Evolutionary conservation across 2,113 vertebrate species (phyloP).

Genomic region (Nanorana parkeri): DNA sequence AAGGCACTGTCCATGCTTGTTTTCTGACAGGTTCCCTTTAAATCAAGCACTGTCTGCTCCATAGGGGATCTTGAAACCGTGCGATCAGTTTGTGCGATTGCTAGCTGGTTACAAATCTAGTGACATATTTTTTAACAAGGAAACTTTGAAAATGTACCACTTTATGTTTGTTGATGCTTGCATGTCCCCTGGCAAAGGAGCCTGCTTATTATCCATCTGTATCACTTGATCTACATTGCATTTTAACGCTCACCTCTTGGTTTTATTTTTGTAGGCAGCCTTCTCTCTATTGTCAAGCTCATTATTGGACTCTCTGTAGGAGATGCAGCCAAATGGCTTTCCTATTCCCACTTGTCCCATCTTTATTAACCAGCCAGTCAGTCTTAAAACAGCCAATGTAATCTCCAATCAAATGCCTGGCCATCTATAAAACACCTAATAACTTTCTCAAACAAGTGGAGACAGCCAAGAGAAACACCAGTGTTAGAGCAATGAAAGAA

Average conservation of each 20-base stretch:
- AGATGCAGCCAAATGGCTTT: conserved; percentile 54
- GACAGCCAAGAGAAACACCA: conserved; percentile 52
- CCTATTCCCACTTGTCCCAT: conserved; percentile 53
- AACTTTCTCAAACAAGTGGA: conserved; percentile 49
- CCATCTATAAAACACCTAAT: conserved; percentile 56
- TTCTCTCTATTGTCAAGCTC: conserved; percentile 30
- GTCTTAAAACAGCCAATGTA: conserved; percentile 55
- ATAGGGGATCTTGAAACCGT: neutral
- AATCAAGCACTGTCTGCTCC: neutral
- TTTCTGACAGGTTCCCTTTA: too few species aligned
- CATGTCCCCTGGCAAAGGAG: conserved; percentile 7
- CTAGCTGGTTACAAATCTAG: neutral
- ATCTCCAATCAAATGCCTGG: conserved; percentile 54
- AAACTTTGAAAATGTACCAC: conserved; percentile 12
- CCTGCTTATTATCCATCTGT: conserved; percentile 23
- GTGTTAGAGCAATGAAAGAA: conserved; percentile 41
- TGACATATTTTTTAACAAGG: conserved; percentile 3
- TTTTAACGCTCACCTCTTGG: conserved; percentile 28
- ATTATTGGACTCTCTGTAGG: conserved; percentile 43
- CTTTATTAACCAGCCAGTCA: conserved; percentile 55
- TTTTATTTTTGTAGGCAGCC: conserved; percentile 28
- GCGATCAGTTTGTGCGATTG: neutral
- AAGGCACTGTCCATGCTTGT: too few species aligned
- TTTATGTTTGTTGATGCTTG: conserved; percentile 10
- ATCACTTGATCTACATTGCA: conserved; percentile 19